Evolutionary conservation across 2,888 invertebrate species (phyloP), one percentile per base, ranked within the genome.

Genomic region (Eumacrocentrus americanus): DNA sequence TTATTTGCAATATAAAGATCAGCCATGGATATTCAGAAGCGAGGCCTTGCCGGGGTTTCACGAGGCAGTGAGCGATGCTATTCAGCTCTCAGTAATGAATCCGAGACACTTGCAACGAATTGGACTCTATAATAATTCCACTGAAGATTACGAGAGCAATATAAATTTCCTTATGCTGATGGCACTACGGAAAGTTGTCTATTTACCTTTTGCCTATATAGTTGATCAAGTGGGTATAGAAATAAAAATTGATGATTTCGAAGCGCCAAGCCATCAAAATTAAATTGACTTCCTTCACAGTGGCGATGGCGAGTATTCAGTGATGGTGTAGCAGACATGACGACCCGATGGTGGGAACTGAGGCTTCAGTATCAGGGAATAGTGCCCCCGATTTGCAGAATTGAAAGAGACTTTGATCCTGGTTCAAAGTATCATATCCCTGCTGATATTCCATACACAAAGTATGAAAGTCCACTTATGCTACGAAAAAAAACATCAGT

Each of bases 41-140:
- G 94, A 93, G 35, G 92, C 92, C 0, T 90, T 93, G 75, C 92
- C 93, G 68, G 92, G 92, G 5, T 94, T 94, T 75, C 92, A 94
- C 72, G 94, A 94, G 79, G 94, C 92, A 0, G 85, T 94, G 0
- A 90, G 94, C 0, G 93, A 93, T 73, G 89, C 91, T 0, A 86
- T 94, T 23, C 86, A 88, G 0, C 81, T 94, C 9, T 92, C 92
- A 0, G 89, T 92, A 0, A 87, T 88, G 71, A 93, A 92, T 38
- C 86, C 92, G 0, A 86, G 85, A 12, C 93, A 94, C 79, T 82
- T 94, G 12, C 87, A 89, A 58, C 82, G 89, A 71, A 85, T 91
- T 47, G 91, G 91, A 1, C 84, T 94, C 25, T 85, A 88, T 65
- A 86, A 88, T 63, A 88, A 90, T 69, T 82, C 82, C 40, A 85